Percentiles rank a stretch among this genome's conserved stretches.
Evolutionary conservation across 2,888 invertebrate species (phyloP).

Genomic region (Coenonympha glycerion): DNA sequence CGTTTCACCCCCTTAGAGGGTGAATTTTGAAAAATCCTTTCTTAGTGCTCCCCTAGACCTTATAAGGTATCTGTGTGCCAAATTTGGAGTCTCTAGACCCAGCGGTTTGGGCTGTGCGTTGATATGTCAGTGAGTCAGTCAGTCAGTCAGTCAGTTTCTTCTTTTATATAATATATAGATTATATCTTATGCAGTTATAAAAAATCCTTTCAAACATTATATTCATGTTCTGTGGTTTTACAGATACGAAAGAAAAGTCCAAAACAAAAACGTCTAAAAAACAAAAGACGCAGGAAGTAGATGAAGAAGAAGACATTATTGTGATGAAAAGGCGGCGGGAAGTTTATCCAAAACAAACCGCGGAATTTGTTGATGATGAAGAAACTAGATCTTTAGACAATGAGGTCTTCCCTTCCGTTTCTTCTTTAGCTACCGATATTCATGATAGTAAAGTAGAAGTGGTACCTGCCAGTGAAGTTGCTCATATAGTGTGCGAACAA

Average conservation of each 20-base stretch:
- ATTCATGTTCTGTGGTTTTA: slow-evolving; percentile 57
- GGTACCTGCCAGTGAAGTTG: slow-evolving; percentile 58
- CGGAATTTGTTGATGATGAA: slow-evolving; percentile 54
- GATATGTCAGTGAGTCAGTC: too few relatives aligned
- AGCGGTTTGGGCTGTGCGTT: too few relatives aligned
- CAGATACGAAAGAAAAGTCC: slow-evolving; percentile 59
- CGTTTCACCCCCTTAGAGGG: too few relatives aligned
- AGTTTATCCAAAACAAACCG: slow-evolving; percentile 48
- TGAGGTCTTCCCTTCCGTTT: slow-evolving; percentile 53
- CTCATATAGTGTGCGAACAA: slow-evolving; percentile 47
- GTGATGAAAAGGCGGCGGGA: slow-evolving; percentile 30
- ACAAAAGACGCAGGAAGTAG: slow-evolving; percentile 43
- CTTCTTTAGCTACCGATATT: slow-evolving; percentile 57
- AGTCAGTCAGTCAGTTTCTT: too few relatives aligned
- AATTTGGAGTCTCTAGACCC: too few relatives aligned
- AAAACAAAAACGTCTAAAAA: slow-evolving; percentile 56
- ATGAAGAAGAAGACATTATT: slow-evolving; percentile 34
- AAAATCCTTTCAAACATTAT: slow-evolving; percentile 21
- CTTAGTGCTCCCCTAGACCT: too few relatives aligned
- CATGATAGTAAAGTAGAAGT: slow-evolving; percentile 69
- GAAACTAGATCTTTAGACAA: slow-evolving; percentile 55
- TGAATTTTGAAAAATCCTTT: too few relatives aligned
- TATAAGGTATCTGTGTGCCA: too few relatives aligned
- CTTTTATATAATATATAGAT: too few relatives aligned
- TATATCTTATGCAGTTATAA: slow-evolving; percentile 5